Conservation (phyloP, 2,113 vertebrate species). For the Dissostichus mawsoni region DNA sequence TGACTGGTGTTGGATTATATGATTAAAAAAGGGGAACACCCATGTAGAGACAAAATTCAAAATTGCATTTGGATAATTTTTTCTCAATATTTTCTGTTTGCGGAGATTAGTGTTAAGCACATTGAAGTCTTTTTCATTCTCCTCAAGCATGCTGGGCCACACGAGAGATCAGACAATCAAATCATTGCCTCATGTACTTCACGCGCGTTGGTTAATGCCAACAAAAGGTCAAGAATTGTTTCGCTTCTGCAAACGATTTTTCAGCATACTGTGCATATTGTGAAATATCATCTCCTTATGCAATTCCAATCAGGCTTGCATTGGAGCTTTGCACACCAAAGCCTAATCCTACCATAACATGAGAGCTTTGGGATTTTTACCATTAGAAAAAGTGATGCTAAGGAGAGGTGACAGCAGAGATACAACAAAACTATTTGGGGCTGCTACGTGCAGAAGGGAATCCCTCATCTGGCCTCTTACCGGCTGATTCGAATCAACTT, state of each 20-base stretch:
- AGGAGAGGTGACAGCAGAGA: conserved; percentile 52
- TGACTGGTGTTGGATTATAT: neutral
- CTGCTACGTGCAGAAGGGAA: neutral
- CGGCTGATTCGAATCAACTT: neutral
- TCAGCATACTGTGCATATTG: conserved; percentile 61
- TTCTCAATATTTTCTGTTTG: conserved; percentile 27
- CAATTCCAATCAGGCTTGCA: conserved; percentile 74
- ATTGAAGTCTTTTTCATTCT: conserved; percentile 12
- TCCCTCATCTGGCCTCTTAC: conserved; percentile 5
- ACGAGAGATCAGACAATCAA: conserved; percentile 47
- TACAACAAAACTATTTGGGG: conserved; percentile 7
- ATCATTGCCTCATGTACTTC: conserved; percentile 43
- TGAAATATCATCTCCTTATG: conserved; percentile 78
- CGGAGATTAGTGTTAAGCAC: conserved; percentile 56
- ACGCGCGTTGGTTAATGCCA: conserved; percentile 28
- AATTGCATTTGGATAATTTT: conserved; percentile 22
- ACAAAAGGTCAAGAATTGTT: conserved; percentile 64
- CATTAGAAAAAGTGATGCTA: conserved; percentile 69
- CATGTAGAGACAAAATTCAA: neutral
- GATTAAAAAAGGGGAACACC: neutral
- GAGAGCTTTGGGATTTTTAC: conserved; percentile 71
- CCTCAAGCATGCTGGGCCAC: conserved; percentile 1
- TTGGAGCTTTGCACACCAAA: conserved; percentile 72
- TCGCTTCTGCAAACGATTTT: conserved; percentile 52
- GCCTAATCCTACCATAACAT: conserved; percentile 75